A percentile compares a stretch with the other conserved stretches of the same genome.
Conservation (phyloP, 2,888 invertebrate species). For the Meteorus cinctellus region DNA sequence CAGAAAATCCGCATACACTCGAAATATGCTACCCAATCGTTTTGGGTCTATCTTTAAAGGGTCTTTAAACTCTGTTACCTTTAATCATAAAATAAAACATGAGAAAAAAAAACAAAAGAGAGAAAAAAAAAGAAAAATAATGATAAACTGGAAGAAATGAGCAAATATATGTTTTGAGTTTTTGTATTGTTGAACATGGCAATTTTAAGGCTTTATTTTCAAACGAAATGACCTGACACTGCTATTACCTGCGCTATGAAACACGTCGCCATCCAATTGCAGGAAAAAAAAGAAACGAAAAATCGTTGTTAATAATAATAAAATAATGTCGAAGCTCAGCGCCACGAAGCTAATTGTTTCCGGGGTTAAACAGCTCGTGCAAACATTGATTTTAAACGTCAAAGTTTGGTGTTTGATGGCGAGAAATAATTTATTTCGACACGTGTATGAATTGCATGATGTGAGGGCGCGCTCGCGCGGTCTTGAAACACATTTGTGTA, state of each 20-base stretch:
- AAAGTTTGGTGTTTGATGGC: slow-evolving; percentile 1
- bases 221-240: not conserved
- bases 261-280: not conserved
- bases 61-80: not conserved
- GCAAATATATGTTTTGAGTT: not conserved
- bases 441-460: not conserved
- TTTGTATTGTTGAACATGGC: not conserved
- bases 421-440: slow-evolving; percentile 17
- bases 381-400: not conserved
- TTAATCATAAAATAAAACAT: slow-evolving; percentile 8
- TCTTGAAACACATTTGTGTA: not conserved
- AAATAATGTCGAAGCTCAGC: not conserved
- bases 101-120: not conserved
- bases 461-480: not conserved
- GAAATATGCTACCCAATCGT: not conserved
- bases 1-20: not conserved
- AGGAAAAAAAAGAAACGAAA: not conserved
- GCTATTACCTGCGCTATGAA: not conserved
- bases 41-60: slow-evolving; percentile 12
- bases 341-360: slow-evolving; percentile 8
- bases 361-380: not conserved
- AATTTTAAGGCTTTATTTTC: not conserved
- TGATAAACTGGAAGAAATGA: not conserved
- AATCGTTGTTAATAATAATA: not conserved
- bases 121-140: not conserved